phyloP scores from a whole-genome alignment of 92 coral and sea anemone species.

The Parazoanthus atlanticus region DNA sequence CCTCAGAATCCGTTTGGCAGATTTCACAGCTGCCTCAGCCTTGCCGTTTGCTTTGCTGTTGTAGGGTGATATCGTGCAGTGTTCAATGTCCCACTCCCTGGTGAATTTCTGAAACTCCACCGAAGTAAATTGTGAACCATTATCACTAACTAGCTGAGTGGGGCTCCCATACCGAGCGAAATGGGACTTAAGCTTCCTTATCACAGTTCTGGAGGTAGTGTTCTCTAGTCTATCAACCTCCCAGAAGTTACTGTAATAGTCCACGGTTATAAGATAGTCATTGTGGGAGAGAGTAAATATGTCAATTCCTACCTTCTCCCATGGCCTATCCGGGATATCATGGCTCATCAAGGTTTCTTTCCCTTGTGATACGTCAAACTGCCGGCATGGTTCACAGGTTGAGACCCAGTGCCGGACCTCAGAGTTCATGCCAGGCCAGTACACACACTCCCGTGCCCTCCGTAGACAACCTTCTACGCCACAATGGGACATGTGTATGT shows the following conservation, averaged over 20 bases:
- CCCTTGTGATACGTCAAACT: slow-evolving; percentile 38
- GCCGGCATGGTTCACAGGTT: slow-evolving; percentile 43
- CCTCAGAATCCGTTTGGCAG: slow-evolving; percentile 36
- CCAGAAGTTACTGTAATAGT: slow-evolving; percentile 43
- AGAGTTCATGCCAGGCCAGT: slow-evolving; percentile 55
- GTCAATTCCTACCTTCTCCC: slow-evolving; percentile 37
- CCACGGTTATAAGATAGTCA: slow-evolving; percentile 39
- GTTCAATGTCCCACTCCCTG: slow-evolving; percentile 45
- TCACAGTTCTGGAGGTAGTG: slow-evolving; percentile 39
- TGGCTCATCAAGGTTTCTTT: slow-evolving; percentile 46
- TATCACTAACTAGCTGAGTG: slow-evolving; percentile 31
- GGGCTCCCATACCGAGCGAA: slow-evolving; percentile 49
- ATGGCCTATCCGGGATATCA: slow-evolving; percentile 43
- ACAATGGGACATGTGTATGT: slow-evolving; percentile 44
- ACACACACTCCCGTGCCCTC: slow-evolving; percentile 49
- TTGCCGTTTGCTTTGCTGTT: slow-evolving; percentile 57
- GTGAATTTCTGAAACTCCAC: slow-evolving; percentile 48
- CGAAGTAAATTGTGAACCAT: slow-evolving; percentile 57
- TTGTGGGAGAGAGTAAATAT: background rate
- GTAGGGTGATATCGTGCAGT: slow-evolving; percentile 36
- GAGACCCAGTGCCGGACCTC: slow-evolving; percentile 48
- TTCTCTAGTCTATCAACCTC: slow-evolving; percentile 37
- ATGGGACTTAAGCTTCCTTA: slow-evolving; percentile 42
- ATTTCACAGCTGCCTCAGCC: slow-evolving; percentile 48
- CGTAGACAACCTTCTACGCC: slow-evolving; percentile 48